Evolutionary conservation across 2,888 invertebrate genomes (phyloP).

Genomic region (Andrena trimmerana): DNA sequence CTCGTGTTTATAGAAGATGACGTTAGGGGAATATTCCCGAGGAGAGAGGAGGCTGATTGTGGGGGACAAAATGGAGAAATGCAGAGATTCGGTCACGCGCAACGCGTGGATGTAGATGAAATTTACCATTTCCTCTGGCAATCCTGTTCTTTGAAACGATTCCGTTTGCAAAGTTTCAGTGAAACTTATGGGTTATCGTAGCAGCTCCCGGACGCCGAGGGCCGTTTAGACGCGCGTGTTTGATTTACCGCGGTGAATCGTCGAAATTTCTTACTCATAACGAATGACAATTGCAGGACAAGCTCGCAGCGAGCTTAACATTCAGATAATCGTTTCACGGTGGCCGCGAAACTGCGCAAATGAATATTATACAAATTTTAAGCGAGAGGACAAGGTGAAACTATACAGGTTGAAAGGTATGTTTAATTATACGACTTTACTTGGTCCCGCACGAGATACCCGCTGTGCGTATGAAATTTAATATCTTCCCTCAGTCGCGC

Average conservation of each 20-base stretch:
- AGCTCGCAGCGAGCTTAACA: not conserved
- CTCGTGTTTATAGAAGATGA: not conserved
- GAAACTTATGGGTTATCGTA: not conserved
- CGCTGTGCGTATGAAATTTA: slow-evolving; percentile 48
- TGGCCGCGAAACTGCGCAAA: not conserved
- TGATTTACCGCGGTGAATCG: not conserved
- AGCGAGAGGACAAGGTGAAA: slow-evolving; percentile 11
- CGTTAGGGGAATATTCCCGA: not conserved
- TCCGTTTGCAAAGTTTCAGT: not conserved
- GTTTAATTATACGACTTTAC: slow-evolving; percentile 52
- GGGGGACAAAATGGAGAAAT: not conserved
- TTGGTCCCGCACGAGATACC: slow-evolving; percentile 12
- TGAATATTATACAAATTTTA: not conserved
- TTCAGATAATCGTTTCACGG: not conserved
- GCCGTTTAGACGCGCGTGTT: not conserved
- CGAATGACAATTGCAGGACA: not conserved
- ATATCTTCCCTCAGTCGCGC: slow-evolving; percentile 17
- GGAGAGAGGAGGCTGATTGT: not conserved
- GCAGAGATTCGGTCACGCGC: not conserved
- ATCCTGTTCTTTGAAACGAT: not conserved
- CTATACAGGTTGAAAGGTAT: slow-evolving; percentile 18
- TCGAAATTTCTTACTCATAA: not conserved
- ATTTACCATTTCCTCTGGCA: not conserved
- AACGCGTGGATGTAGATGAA: not conserved
- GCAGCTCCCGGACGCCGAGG: not conserved